Evolutionary conservation across 2,888 invertebrate genomes (phyloP).

Genomic region (Conomelus anceps): DNA sequence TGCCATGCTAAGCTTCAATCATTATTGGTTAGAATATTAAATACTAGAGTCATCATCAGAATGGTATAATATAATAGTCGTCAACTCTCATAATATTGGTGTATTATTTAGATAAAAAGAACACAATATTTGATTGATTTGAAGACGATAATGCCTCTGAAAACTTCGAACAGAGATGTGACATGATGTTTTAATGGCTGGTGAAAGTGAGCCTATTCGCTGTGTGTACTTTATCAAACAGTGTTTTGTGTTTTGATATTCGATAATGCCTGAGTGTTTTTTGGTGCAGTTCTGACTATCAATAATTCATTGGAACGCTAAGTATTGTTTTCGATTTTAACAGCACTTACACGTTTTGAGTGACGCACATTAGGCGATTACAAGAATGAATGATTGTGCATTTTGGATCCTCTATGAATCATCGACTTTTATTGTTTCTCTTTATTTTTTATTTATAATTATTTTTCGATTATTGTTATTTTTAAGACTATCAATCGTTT

Average conservation of each 20-base stretch:
- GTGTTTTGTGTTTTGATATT: neutral
- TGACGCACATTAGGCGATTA: neutral
- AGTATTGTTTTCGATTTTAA: neutral
- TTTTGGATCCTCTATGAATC: neutral
- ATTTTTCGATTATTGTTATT: neutral
- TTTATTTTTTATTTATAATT: neutral
- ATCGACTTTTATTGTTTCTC: neutral
- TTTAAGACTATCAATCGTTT: neutral
- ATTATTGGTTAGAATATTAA: too few species aligned
- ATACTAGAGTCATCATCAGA: too few species aligned
- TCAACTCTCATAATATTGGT: too few species aligned
- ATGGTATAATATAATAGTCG: too few species aligned
- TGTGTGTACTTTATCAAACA: neutral
- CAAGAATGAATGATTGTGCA: neutral
- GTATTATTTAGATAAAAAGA: neutral
- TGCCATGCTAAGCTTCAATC: too few species aligned
- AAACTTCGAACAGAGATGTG: neutral
- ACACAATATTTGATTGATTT: neutral
- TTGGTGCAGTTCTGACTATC: neutral
- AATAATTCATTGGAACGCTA: neutral
- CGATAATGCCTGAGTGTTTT: neutral
- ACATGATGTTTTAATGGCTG: neutral
- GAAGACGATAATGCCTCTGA: neutral
- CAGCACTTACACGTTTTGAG: neutral
- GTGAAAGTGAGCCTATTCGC: neutral